phyloP scores from a whole-genome alignment of 2,888 invertebrate species.

The Slavum lentiscoides region DNA sequence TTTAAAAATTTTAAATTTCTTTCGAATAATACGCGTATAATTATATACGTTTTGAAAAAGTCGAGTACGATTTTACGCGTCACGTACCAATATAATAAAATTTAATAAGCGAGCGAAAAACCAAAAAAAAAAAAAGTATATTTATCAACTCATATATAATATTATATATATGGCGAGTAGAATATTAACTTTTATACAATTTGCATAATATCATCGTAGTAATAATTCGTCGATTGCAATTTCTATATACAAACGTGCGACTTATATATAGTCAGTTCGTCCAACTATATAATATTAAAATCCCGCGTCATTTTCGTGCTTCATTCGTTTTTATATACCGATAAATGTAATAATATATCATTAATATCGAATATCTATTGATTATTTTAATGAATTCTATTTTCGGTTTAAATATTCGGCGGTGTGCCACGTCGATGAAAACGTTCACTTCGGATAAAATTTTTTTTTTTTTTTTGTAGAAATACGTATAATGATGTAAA shows the following conservation, averaged over 20 bases:
- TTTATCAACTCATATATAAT: not conserved
- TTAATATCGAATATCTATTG: not conserved
- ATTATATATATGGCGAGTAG: not conserved
- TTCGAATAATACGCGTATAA: no score
- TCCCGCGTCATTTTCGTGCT: not conserved
- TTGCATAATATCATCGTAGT: no score
- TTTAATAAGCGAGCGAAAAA: no score
- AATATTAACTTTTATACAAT: not conserved
- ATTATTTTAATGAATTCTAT: conserved; percentile 13
- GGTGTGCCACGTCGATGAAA: not conserved
- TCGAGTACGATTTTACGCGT: no score
- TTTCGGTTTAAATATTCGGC: no score
- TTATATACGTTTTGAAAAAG: no score
- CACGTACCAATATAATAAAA: no score
- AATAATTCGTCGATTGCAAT: not conserved
- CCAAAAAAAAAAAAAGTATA: no score
- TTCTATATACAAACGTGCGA: not conserved
- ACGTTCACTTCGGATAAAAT: conserved; percentile 17
- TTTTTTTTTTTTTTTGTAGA: no score
- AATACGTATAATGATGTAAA: conserved; percentile 15
- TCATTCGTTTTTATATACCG: not conserved
- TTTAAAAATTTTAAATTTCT: no score
- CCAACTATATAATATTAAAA: not conserved
- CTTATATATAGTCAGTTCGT: not conserved
- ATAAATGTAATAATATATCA: no score